phyloP scores from a whole-genome alignment of 2,797 vertebrate species.

The Ctenosaura bakeri region DNA sequence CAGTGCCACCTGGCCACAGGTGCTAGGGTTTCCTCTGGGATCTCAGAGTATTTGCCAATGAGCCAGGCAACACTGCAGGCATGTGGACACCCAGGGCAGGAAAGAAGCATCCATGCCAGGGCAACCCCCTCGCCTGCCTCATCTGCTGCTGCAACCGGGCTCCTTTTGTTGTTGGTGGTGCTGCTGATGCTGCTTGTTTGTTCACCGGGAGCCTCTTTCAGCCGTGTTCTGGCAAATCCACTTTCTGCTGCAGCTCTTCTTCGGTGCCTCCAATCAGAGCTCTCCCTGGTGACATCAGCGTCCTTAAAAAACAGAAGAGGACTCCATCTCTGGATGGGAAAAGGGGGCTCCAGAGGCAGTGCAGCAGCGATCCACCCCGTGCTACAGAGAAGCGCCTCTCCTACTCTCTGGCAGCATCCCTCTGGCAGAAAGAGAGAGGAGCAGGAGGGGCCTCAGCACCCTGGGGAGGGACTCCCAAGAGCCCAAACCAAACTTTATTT shows the following conservation, averaged over 20 bases:
- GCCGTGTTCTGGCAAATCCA: conserved; percentile 6
- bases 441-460: background rate
- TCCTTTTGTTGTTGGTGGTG: background rate
- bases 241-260: conserved; percentile 40
- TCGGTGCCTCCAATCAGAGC: conserved; percentile 31
- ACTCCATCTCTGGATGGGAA: conserved; percentile 21
- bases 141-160: no score
- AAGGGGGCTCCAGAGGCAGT: background rate
- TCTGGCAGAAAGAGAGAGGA: no score
- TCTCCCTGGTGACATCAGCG: conserved; percentile 44
- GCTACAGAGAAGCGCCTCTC: background rate
- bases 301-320: background rate
- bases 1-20: background rate
- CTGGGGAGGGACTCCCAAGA: background rate
- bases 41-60: background rate
- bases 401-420: background rate
- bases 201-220: conserved; percentile 4
- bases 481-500: conserved; percentile 9
- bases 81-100: background rate
- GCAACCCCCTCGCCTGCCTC: background rate
- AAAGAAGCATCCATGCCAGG: background rate
- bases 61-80: background rate
- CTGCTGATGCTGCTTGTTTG: background rate
- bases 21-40: background rate
- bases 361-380: background rate